These are phyloP conservation scores for Cyprinodon variegatus DNA, from an alignment of 2,113 vertebrate species.

Conservation along the genomic window DNA sequence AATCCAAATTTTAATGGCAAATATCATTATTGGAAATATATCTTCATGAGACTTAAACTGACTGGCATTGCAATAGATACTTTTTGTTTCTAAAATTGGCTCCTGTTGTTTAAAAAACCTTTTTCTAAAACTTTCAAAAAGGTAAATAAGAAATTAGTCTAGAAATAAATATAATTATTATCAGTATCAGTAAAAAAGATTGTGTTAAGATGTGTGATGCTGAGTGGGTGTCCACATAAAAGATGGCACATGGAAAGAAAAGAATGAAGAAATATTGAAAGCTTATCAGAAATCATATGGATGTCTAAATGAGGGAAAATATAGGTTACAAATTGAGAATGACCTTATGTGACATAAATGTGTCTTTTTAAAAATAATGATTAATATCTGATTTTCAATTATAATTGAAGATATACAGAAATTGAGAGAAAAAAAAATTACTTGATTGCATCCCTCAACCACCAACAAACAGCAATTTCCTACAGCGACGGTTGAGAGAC, in stretches of 20 bases:
- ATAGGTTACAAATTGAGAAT: not conserved
- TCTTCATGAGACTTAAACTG: too few species aligned
- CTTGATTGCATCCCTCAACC: slow-evolving; percentile 3
- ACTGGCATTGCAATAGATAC: too few species aligned
- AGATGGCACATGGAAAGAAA: not conserved
- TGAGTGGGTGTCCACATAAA: not conserved
- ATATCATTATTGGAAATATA: too few species aligned
- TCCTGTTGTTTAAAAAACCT: too few species aligned
- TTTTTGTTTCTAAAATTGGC: too few species aligned
- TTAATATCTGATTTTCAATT: not conserved
- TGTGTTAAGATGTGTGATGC: not conserved
- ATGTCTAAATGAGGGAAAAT: too few species aligned
- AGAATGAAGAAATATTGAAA: too few species aligned
- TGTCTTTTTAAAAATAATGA: not conserved
- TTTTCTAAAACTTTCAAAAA: not conserved
- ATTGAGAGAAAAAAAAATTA: not conserved
- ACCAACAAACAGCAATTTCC: slow-evolving; percentile 2
- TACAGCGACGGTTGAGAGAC: slow-evolving; percentile 18
- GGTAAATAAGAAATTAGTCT: not conserved
- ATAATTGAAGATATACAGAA: not conserved
- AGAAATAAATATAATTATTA: too few species aligned
- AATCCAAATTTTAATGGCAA: not conserved
- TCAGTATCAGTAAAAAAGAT: too few species aligned
- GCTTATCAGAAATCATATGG: too few species aligned
- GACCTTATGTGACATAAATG: too few species aligned